phyloP scores from a whole-genome alignment of 2,888 invertebrate species.

The Dasysyrphus albostriatus region DNA sequence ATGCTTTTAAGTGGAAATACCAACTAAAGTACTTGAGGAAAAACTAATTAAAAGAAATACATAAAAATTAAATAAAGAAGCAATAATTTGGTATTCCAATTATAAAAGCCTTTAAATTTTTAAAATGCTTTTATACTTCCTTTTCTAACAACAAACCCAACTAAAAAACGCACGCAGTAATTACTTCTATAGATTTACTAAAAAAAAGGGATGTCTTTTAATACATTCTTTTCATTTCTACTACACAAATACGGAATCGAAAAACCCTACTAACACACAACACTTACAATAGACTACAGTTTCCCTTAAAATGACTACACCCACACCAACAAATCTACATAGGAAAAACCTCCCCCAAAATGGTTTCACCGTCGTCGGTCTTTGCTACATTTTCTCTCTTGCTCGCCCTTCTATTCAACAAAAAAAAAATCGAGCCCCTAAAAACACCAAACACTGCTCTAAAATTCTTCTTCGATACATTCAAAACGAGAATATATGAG shows the following conservation, averaged over 20 bases:
- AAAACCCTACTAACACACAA: conserved; percentile 13
- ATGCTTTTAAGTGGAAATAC: too few relatives aligned
- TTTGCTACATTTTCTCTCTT: conserved; percentile 24
- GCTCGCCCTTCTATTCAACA: conserved; percentile 19
- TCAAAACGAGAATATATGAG: conserved; percentile 35
- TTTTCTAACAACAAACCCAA: too few relatives aligned
- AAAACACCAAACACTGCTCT: conserved; percentile 32
- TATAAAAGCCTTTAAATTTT: too few relatives aligned
- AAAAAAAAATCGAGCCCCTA: conserved; percentile 37
- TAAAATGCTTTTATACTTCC: too few relatives aligned
- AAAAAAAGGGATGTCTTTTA: background rate
- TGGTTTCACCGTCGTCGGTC: background rate
- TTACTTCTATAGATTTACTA: background rate
- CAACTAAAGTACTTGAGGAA: too few relatives aligned
- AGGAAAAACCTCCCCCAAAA: conserved; percentile 39
- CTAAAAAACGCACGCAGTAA: too few relatives aligned
- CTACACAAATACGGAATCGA: background rate
- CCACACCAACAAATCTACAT: conserved; percentile 32
- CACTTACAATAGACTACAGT: conserved; percentile 30
- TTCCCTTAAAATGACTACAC: conserved; percentile 55
- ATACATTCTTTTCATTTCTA: background rate
- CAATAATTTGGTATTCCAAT: too few relatives aligned
- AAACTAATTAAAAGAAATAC: too few relatives aligned
- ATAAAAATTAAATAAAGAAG: too few relatives aligned
- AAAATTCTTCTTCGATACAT: conserved; percentile 31